Conservation (phyloP, 2,888 invertebrate genomes). For the Lasioglossum oenotherae region DNA sequence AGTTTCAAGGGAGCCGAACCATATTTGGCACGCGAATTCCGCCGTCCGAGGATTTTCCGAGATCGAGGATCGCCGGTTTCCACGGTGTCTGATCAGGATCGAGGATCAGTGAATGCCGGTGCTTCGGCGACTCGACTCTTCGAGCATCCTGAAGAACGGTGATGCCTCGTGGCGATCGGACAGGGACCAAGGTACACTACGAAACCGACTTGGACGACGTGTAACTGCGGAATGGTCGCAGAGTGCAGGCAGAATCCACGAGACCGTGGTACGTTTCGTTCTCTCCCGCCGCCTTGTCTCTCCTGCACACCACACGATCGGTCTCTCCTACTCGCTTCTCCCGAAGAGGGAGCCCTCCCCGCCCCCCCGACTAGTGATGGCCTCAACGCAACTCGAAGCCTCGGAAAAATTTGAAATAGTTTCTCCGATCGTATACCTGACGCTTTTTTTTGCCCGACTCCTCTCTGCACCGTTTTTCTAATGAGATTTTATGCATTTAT, state of each 20-base stretch:
- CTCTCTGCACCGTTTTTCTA: not conserved
- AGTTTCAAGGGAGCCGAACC: constrained; percentile 31
- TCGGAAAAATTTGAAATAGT: not conserved
- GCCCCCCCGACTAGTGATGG: constrained; percentile 62
- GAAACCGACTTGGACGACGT: constrained; percentile 70
- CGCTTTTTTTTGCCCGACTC: not conserved
- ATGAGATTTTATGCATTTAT: too few species aligned
- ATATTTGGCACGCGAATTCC: constrained; percentile 50
- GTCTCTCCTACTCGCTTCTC: constrained; percentile 55
- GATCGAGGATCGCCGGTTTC: not conserved
- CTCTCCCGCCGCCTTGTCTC: constrained; percentile 55
- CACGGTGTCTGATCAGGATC: not conserved
- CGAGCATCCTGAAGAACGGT: constrained; percentile 43
- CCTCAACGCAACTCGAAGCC: constrained; percentile 33
- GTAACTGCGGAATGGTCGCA: constrained; percentile 73
- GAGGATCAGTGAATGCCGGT: constrained; percentile 14
- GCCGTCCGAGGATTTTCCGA: not conserved
- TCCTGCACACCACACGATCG: constrained; percentile 42
- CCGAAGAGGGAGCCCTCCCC: constrained; percentile 64
- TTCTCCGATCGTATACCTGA: not conserved
- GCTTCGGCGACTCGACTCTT: not conserved
- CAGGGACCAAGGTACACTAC: constrained; percentile 61
- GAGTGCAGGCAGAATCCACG: constrained; percentile 69
- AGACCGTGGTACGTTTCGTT: constrained; percentile 68
- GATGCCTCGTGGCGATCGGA: constrained; percentile 61